A percentile compares a stretch with the other conserved stretches of the same genome.
phyloP scores from a whole-genome alignment of 35 echinoderm and acorn worm species.

The Hemicentrotus pulcherrimus region DNA sequence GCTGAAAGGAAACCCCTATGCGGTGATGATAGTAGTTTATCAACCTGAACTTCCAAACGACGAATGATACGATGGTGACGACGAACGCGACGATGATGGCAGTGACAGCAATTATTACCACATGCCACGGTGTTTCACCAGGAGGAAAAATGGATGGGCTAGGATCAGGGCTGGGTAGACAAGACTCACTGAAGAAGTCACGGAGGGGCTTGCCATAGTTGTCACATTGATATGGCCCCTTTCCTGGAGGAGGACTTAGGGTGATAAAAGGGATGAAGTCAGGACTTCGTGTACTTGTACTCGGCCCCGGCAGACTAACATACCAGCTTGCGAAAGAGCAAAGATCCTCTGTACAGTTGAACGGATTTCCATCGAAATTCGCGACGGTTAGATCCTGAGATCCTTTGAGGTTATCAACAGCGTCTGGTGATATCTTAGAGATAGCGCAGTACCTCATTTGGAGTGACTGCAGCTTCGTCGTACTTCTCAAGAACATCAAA shows the following conservation, averaged over 20 bases:
- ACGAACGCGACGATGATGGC: neutral
- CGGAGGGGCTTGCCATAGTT: neutral
- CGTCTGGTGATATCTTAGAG: neutral
- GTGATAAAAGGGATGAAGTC: neutral
- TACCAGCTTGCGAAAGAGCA: neutral
- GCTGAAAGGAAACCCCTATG: neutral
- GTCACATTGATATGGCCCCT: neutral
- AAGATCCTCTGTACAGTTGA: constrained; percentile 10
- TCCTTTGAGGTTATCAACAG: neutral
- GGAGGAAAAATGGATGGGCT: neutral
- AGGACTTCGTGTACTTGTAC: neutral
- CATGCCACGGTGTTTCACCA: neutral
- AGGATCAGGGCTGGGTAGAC: neutral
- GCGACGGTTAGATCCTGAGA: neutral
- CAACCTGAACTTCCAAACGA: neutral
- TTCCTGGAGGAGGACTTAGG: neutral
- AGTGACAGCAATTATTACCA: neutral
- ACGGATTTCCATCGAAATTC: constrained; percentile 10
- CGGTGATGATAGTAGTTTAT: neutral
- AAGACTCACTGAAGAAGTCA: neutral
- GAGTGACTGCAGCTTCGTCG: neutral
- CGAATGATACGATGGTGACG: neutral
- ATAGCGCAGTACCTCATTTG: neutral
- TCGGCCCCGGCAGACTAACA: neutral
- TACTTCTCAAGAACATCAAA: neutral